Evolutionary conservation across 2,113 vertebrate genomes (phyloP), one percentile per base, ranked within the genome.

Genomic region (Mystacornis crossleyi): DNA sequence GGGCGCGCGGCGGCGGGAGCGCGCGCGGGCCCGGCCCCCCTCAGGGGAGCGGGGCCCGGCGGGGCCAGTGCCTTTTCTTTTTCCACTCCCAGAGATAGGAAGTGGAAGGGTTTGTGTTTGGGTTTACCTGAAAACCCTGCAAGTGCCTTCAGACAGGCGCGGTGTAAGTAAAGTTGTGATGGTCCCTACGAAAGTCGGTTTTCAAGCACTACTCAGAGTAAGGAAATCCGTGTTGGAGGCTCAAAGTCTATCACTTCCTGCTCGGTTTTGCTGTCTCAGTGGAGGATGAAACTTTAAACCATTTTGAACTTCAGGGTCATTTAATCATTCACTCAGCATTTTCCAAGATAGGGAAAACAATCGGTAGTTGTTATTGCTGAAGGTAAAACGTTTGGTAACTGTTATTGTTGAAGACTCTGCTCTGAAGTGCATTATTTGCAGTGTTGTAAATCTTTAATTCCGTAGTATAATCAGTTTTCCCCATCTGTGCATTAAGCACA

Each of bases 101-200:
- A 23, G n/a, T 9, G 67, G 34, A 10, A 29, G 31, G 10, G 10
- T 9, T 66, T 74, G 8, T 26, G 24, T 5, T 57, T 1, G 5
- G 51, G 2, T 12, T 48, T 48, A 0, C n/a, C 14, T 8, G 24
- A 26, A 45, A 48, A 14, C 12, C 26, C 33, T 4, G 2, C 1
- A 9, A 51, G 28, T 4, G 33, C 65, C 6, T n/a, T 61, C 14
- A 21, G 43, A 3, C 33, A 12, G 62, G 34, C 23, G 10, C 6
- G 13, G 11, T 51, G 15, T 10, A 5, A 36, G 18, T 38, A 2
- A 55, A 64, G 25, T 6, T 25, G 24, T 8, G 12, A 6, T 6
- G 10, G 34, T 55, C 1, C 0, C 14, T 34, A 1, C 3, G 5
- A 18, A 45, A 81, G 51, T 36, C 40, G 0, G 6, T 38, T 13